Conservation (phyloP, 1,140 invertebrate species). For the Gryllus bimaculatus region DNA sequence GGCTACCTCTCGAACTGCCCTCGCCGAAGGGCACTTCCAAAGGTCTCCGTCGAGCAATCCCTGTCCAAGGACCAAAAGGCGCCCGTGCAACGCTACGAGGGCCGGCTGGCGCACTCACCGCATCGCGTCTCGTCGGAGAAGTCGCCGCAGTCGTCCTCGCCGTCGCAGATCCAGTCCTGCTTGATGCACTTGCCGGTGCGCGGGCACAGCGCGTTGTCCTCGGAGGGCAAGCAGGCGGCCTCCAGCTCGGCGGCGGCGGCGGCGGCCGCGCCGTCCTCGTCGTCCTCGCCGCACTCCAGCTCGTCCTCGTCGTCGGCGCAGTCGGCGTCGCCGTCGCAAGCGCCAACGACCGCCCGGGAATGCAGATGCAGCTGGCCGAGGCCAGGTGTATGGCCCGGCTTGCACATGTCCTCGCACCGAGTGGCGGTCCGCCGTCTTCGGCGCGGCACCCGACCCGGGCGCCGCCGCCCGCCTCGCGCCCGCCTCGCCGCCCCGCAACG, state of each 20-base stretch:
- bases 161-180: constrained; percentile 64
- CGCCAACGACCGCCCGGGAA: constrained; percentile 34
- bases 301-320: constrained; percentile 60
- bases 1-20: too few relatives aligned
- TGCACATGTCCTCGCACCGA: neutral
- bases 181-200: constrained; percentile 62
- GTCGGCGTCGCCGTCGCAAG: constrained; percentile 50
- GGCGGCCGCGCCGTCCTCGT: constrained; percentile 28
- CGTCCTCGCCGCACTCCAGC: constrained; percentile 41
- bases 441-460: neutral
- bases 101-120: constrained; percentile 37
- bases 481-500: neutral
- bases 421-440: neutral
- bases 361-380: constrained; percentile 11
- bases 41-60: too few relatives aligned
- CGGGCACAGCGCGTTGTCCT: constrained; percentile 54
- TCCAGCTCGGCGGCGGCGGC: constrained; percentile 36
- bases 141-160: constrained; percentile 68
- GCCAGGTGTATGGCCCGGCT: constrained; percentile 10
- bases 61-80: too few relatives aligned
- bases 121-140: constrained; percentile 73
- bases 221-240: constrained; percentile 40
- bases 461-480: neutral
- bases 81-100: too few relatives aligned
- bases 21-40: too few relatives aligned